Evolutionary conservation across 1,140 invertebrate genomes (phyloP), one percentile per base, ranked within the genome.

Genomic region (Delia radicum): DNA sequence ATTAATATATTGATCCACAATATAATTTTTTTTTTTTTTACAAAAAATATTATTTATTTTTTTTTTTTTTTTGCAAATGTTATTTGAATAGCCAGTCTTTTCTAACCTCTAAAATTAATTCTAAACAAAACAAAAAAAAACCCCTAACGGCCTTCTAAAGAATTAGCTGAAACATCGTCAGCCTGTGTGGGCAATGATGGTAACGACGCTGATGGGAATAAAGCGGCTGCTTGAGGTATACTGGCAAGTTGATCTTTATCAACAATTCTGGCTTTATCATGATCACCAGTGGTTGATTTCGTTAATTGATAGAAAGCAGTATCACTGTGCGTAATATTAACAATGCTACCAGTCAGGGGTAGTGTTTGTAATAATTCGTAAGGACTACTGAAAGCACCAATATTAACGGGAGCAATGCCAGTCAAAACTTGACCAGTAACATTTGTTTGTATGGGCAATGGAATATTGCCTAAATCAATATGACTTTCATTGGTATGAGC

Each of bases 381-480:
- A 1, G 85, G 79, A 72, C 82, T 85, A 72, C 82, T 82, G 7
- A 86, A 83, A 5, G 85, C 82, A 27, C 88, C 88, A 29, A 89
- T 81, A 73, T 89, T 87, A 0, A 87, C 79, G 0, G 87, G 87
- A 2, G 88, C 83, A 27, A 89, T 86, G 8, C 87, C 88, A 0
- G 88, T 89, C 0, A 89, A 80, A n/a, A 88, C 84, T 73, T 89
- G 85, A 3, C 89, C 88, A 15, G 85, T 88, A 10, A 89, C 80
- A 69, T 89, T 89, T 0, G 89, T 88, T 77, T 89, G 87, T 24
- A 89, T 85, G 31, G 89, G 89, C 37, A 89, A 62, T 12, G 89
- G 88, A 12, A 89, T 88, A 67, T 89, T 86, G 48, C 87, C 87
- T 42, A 89, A 78, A 76, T 89, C 86, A 6, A 89, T 86, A 67